Evolutionary conservation across 2,797 vertebrate genomes (phyloP).

Genomic region (Hephaestus fuliginosus): DNA sequence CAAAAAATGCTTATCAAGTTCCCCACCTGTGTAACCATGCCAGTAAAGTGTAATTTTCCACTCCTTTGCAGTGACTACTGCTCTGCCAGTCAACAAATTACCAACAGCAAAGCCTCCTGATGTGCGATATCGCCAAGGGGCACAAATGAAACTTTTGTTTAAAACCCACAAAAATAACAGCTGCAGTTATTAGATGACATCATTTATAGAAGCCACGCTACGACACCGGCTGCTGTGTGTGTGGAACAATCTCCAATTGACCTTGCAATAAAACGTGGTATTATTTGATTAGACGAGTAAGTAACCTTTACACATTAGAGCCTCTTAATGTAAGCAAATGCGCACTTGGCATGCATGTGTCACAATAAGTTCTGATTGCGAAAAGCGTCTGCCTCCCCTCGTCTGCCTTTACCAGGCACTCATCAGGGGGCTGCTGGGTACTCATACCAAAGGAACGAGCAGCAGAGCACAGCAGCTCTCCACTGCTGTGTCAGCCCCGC

Average conservation of each 20-base stretch:
- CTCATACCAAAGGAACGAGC: constrained; percentile 39
- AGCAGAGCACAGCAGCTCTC: constrained; percentile 39
- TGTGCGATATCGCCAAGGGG: constrained; percentile 57
- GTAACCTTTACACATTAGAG: neutral
- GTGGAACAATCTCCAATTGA: constrained; percentile 35
- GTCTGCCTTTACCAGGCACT: constrained; percentile 2
- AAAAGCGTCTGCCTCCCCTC: constrained; percentile 18
- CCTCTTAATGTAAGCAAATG: constrained; percentile 22
- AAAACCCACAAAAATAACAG: constrained; percentile 63
- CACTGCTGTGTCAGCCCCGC: constrained; percentile 40
- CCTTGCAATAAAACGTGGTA: constrained; percentile 30
- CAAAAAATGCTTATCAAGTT: constrained; percentile 45
- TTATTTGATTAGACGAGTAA: constrained; percentile 27
- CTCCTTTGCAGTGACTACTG: constrained; percentile 61
- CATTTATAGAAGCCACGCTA: constrained; percentile 58
- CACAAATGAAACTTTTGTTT: constrained; percentile 66
- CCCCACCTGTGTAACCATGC: constrained; percentile 47
- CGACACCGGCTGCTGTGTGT: constrained; percentile 45
- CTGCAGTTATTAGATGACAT: constrained; percentile 73
- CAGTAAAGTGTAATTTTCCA: constrained; percentile 70
- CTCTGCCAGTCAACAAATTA: constrained; percentile 68
- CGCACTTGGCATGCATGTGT: neutral
- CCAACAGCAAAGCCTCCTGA: constrained; percentile 62
- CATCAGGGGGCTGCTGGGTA: constrained; percentile 51
- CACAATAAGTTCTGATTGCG: neutral